Evolutionary conservation across 2,113 vertebrate species (phyloP).

Genomic region (Gavia stellata): DNA sequence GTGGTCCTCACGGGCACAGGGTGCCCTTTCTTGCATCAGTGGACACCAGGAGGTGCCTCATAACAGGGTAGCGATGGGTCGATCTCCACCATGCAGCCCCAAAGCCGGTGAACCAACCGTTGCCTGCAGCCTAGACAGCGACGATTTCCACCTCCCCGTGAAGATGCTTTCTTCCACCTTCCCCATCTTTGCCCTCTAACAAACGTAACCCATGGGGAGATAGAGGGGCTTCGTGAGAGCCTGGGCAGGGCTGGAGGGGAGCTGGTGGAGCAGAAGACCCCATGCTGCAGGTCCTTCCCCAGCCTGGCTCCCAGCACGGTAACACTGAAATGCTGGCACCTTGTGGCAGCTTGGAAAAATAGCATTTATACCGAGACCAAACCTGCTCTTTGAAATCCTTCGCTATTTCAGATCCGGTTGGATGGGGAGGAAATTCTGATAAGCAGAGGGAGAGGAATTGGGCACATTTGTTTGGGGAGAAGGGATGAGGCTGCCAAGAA

Average conservation of each 20-base stretch:
- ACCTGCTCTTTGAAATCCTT: not conserved
- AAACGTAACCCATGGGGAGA: not conserved
- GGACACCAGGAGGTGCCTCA: not conserved
- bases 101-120: not conserved
- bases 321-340: constrained; percentile 55
- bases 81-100: not conserved
- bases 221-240: not conserved
- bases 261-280: not conserved
- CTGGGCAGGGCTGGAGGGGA: not conserved
- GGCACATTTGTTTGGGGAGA: not conserved
- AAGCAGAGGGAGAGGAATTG: not conserved
- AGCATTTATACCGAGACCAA: not conserved
- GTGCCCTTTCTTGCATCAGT: not conserved
- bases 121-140: not conserved
- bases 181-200: not conserved
- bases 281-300: not conserved
- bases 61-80: rapidly evolving
- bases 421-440: not conserved
- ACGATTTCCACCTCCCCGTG: not conserved
- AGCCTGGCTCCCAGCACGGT: not conserved
- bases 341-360: constrained; percentile 8
- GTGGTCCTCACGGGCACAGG: not conserved
- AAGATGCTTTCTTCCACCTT: not conserved
- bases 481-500: not conserved
- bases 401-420: not conserved